Evolutionary conservation across 2,888 invertebrate species (phyloP), one percentile per base, ranked within the genome.

Genomic region (Catotricha subobsoleta): DNA sequence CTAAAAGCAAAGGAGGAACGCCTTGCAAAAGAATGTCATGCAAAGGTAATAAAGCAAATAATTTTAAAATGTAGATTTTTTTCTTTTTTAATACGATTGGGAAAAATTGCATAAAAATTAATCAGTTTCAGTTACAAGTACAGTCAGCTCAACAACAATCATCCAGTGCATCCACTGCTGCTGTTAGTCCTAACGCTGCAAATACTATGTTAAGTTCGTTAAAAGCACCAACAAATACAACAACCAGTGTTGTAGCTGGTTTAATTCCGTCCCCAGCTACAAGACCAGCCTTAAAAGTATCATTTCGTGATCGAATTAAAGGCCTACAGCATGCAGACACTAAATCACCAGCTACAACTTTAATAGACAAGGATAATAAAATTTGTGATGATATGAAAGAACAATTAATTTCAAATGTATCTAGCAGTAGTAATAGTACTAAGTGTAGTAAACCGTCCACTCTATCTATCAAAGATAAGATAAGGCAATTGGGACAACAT

Each of bases 1-100:
- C 65, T 83, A 36, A 82, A 83, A 65, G 75, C 78, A 23, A 80
- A 79, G 61, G 77, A 77, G 58, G 82, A 81, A 49, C 65, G 66
- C 46, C 71, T 72, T 37, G 60, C 66, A 42, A 66, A 65, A 48
- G 57, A 55, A 40, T 36, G 39, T 37, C 47, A 46, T 28, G 25
- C 40, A 13, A 47, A 45, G 45, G 49, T 47, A 48, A 45, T n/a
- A n/a, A n/a, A n/a, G n/a, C n/a, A n/a, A n/a, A n/a, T n/a, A n/a
- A n/a, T n/a, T n/a, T n/a, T n/a, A n/a, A n/a, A n/a, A n/a, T n/a
- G n/a, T n/a, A n/a, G n/a, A n/a, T n/a, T n/a, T n/a, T n/a, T n/a
- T n/a, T n/a, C n/a, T n/a, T n/a, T n/a, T n/a, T n/a, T n/a, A n/a
- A n/a, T n/a, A n/a, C n/a, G n/a, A n/a, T n/a, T n/a, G n/a, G n/a